Evolutionary conservation across 2,888 invertebrate species (phyloP).

Genomic region (Mythimna vitellina): DNA sequence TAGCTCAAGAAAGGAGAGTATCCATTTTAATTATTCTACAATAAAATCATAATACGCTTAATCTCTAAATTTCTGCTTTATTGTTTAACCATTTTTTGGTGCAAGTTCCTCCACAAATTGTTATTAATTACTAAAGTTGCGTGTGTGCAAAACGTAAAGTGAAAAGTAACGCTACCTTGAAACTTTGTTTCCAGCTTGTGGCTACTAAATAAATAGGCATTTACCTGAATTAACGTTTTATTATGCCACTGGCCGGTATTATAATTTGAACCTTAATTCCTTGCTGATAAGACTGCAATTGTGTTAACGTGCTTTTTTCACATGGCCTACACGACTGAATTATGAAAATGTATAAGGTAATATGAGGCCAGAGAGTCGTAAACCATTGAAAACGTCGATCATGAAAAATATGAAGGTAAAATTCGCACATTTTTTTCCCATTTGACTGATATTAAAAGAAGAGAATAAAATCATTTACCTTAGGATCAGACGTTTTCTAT

Average conservation of each 20-base stretch:
- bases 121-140: slow-evolving; percentile 60
- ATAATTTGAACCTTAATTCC: slow-evolving; percentile 13
- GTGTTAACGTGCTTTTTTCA: slow-evolving; percentile 1
- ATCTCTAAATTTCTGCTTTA: slow-evolving; percentile 23
- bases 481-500: slow-evolving; percentile 9
- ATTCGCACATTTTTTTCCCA: slow-evolving; percentile 10
- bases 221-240: slow-evolving; percentile 33
- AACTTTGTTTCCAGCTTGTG: slow-evolving; percentile 44
- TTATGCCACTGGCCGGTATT: not conserved
- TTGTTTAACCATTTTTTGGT: slow-evolving; percentile 34
- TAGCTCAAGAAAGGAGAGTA: not conserved
- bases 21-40: slow-evolving; percentile 4
- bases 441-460: slow-evolving; percentile 26
- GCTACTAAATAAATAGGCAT: slow-evolving; percentile 33
- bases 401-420: slow-evolving; percentile 22
- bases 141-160: slow-evolving; percentile 25
- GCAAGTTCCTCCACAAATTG: slow-evolving; percentile 46
- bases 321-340: slow-evolving; percentile 13
- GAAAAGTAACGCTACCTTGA: slow-evolving; percentile 43
- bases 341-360: slow-evolving; percentile 35
- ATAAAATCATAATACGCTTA: slow-evolving; percentile 2
- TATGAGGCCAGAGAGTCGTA: slow-evolving; percentile 26
- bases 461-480: slow-evolving; percentile 28
- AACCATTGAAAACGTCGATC: slow-evolving; percentile 23
- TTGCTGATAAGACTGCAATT: slow-evolving; percentile 13